Conservation (phyloP, 2,797 vertebrate species). For the Brachymystax lenok region DNA sequence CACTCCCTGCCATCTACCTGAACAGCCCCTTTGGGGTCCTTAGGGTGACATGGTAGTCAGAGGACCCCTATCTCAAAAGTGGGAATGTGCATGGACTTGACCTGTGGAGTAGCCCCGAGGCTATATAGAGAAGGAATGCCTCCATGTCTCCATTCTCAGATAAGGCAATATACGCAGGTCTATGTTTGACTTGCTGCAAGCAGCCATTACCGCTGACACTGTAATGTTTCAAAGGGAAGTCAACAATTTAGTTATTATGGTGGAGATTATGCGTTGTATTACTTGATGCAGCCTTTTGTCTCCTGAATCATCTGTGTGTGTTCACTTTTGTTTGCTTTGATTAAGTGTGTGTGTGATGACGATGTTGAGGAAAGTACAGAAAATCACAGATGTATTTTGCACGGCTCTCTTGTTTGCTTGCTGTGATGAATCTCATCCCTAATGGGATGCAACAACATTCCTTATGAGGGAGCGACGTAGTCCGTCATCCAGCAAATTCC, state of each 20-base stretch:
- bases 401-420: constrained; percentile 66
- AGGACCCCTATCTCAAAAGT: too few relatives aligned
- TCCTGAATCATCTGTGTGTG: constrained; percentile 47
- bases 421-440: constrained; percentile 75
- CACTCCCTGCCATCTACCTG: too few relatives aligned
- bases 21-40: too few relatives aligned
- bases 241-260: constrained; percentile 59
- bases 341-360: not conserved
- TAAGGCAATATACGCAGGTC: too few relatives aligned
- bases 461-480: constrained; percentile 68
- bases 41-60: too few relatives aligned
- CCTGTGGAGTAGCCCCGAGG: not conserved
- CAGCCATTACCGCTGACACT: constrained; percentile 18
- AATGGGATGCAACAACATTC: constrained; percentile 76
- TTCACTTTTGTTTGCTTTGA: too few relatives aligned
- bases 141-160: too few relatives aligned
- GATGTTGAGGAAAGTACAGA: constrained; percentile 33
- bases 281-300: constrained; percentile 59
- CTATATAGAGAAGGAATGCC: too few relatives aligned
- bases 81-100: not conserved
- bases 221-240: constrained; percentile 60
- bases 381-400: constrained; percentile 68
- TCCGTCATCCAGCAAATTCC: constrained; percentile 70
- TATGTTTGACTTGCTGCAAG: too few relatives aligned
- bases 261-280: constrained; percentile 45